Base-by-base conservation (phyloP, 2,113 vertebrate genomes). In the Cyanoliseus patagonus region DNA sequence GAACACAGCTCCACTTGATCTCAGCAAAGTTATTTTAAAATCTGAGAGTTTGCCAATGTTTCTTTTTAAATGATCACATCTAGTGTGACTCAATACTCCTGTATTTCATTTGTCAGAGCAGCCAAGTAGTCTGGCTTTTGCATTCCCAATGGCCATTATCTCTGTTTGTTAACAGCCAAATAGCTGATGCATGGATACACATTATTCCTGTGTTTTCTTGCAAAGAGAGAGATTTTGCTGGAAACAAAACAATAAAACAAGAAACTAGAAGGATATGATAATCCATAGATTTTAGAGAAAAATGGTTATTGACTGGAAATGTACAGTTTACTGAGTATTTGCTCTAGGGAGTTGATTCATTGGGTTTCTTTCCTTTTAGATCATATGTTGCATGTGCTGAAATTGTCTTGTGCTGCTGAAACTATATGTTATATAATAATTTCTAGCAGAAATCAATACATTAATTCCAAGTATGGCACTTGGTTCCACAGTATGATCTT, bases 1-100 rank as follows among this genome's bases (percentile, higher is more conserved):
- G 75, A 95, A 96, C 96, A 97, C 95, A 97, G 82, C 81, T 93
- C 55, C 92, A 74, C 88, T 97, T 95, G 75, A 97, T 95, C 90
- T 96, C 91, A 92, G 89, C 66, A 94, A 97, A 96, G 91, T 96
- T 97, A 97, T 97, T 98, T 98, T 97, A 96, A 95, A 97, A 96
- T 93, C 91, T 79, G 92, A 88, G 93, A 95, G 70, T 96, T 96
- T 97, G 86, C 85, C 96, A 97, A 96, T 70, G 75, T 93, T 97
- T 97, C 87, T 95, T 97, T 97, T 96, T 95, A 96, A 97, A 95
- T 94, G 92, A 96, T 96, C 90, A 24, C 72, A 92, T 97, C 91
- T 95, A 90, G 52, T 83, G 69, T 97, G 96, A 97, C 80, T 97
- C 97, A 97, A 97, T 98, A 95, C 89, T 86, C 83, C 62, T 79